Conservation (phyloP, 1,140 invertebrate species). For the Triops cancriformis region DNA sequence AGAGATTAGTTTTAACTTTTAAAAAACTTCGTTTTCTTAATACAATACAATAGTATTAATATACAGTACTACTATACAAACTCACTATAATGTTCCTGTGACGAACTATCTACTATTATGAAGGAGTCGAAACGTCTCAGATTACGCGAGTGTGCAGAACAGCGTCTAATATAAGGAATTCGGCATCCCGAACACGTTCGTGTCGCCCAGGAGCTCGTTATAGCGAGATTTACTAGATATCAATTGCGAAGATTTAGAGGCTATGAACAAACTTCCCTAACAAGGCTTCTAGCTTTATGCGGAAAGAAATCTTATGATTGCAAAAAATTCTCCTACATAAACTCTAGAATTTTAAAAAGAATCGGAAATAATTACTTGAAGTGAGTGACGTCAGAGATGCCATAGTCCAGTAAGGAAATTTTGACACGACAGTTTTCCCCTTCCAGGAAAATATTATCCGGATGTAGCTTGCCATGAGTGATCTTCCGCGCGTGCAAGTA, state of each 20-base stretch:
- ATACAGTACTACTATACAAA: no score
- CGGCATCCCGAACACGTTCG: neutral
- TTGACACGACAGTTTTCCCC: constrained; percentile 36
- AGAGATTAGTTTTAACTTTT: no score
- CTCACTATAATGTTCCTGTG: no score
- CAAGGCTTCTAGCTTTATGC: no score
- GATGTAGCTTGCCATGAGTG: constrained; percentile 38
- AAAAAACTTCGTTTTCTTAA: no score
- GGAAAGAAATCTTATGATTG: no score
- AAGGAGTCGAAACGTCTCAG: no score
- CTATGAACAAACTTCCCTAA: neutral
- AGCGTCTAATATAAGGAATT: neutral
- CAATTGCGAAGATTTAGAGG: neutral
- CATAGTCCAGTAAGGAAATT: constrained; percentile 43
- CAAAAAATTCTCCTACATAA: no score
- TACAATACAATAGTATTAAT: no score
- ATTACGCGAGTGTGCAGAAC: no score
- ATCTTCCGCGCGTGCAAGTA: constrained; percentile 44
- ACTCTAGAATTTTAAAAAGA: no score
- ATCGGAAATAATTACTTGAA: constrained; percentile 30
- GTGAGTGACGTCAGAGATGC: constrained; percentile 34
- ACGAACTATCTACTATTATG: no score
- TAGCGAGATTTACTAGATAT: neutral
- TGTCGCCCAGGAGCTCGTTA: constrained; percentile 25
- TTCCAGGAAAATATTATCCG: constrained; percentile 42